These are phyloP conservation scores for Hippopotamus amphibius DNA, from an alignment of 2,113 vertebrate species.

Conservation along the genomic window DNA sequence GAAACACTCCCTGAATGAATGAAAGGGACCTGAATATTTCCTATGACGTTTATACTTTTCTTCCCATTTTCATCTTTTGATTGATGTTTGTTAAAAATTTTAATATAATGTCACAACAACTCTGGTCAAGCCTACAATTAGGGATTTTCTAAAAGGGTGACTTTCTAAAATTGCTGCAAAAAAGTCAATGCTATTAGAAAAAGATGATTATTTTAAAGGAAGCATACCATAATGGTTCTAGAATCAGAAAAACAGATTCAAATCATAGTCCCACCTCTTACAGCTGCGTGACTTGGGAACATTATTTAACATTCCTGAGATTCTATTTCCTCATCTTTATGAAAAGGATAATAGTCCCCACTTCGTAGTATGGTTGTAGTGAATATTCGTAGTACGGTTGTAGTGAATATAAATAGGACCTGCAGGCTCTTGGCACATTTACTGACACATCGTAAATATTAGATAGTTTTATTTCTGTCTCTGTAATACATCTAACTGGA, in stretches of 20 bases:
- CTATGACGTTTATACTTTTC: background rate
- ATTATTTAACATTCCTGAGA: background rate
- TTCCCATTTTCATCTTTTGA: background rate
- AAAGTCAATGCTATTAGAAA: background rate
- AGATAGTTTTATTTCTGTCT: background rate
- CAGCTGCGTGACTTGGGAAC: background rate
- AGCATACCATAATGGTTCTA: background rate
- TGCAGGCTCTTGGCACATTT: background rate
- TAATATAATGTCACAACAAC: background rate
- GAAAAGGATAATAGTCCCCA: background rate
- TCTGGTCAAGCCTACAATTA: background rate
- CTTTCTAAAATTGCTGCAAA: background rate
- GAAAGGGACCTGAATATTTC: background rate
- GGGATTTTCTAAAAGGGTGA: background rate
- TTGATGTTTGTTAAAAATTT: background rate
- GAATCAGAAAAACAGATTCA: background rate
- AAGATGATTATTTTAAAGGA: background rate
- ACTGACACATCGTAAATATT: background rate
- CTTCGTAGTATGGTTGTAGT: background rate
- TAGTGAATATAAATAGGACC: background rate
- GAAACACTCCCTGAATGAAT: background rate
- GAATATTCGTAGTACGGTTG: background rate
- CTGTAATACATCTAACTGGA: background rate
- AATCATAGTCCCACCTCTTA: background rate
- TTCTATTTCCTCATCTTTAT: background rate